phyloP scores from a whole-genome alignment of 2,888 invertebrate species.

The Hyalella azteca region DNA sequence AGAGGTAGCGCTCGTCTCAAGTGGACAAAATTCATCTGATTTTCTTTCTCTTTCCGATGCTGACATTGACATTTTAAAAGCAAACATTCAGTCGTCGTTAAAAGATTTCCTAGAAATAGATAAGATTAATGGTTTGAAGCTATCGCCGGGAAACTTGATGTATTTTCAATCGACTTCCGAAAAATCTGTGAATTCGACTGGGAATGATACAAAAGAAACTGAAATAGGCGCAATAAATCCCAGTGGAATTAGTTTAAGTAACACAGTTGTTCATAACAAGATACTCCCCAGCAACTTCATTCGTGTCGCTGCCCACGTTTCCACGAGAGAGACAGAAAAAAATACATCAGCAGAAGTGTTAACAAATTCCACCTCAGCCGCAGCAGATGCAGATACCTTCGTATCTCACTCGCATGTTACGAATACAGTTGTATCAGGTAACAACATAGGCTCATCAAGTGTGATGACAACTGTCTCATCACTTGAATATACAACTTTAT shows the following conservation, averaged over 20 bases:
- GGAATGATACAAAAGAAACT: not conserved
- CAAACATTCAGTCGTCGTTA: slow-evolving; percentile 7
- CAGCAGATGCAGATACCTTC: not conserved
- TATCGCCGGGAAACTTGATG: not conserved
- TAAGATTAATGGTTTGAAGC: not conserved
- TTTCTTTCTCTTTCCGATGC: slow-evolving; percentile 1
- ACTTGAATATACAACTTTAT: too few species aligned
- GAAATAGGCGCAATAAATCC: not conserved
- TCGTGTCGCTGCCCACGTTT: too few species aligned
- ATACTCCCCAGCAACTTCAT: too few species aligned
- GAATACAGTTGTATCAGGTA: too few species aligned
- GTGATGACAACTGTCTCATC: too few species aligned
- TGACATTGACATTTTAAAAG: slow-evolving; percentile 17
- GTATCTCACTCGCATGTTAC: too few species aligned
- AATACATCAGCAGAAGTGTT: not conserved
- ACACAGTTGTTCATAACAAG: too few species aligned
- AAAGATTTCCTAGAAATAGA: slow-evolving; percentile 15
- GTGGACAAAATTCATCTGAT: not conserved
- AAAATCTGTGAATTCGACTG: not conserved
- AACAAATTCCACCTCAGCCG: not conserved
- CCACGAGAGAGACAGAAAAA: too few species aligned
- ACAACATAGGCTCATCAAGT: too few species aligned
- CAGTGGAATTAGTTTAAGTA: too few species aligned
- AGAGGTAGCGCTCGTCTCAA: not conserved
- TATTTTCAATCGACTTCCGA: slow-evolving; percentile 16